Base-by-base conservation (phyloP, 1,140 invertebrate species). In the Drosophila bocki region DNA sequence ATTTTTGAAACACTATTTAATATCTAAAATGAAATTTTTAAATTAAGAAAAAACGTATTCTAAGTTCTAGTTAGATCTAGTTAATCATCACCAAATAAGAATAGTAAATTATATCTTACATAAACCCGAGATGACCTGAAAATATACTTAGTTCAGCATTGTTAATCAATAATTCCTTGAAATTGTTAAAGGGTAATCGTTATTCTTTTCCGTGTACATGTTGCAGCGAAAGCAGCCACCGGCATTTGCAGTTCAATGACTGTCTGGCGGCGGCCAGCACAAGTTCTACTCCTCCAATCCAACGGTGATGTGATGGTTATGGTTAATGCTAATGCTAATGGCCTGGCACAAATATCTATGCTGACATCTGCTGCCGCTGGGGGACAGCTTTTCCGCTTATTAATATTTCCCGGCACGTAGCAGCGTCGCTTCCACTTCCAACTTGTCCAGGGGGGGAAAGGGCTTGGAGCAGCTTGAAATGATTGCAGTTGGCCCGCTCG, bases 361-460 rank as follows among this genome's bases (percentile, higher is more conserved):
- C 41, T 56, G 62, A 69, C 75, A 77, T 82, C 67, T 65, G 58
- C 45, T 53, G 50, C 59, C 80, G 75, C 64, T 69, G 58, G 57
- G 50, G 50, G 64, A 74, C 78, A 78, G 84, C 72, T 83, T 84
- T 87, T 87, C 85, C 84, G 84, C 84, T 84, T 87, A 87, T 87
- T 88, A 87, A 88, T 78, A 78, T 87, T 87, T 84, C 84, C 85
- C 54, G 75, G 80, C 84, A 87, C 84, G 84, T 87, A 44, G 80
- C 53, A 53, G 51, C 32, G 32, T 53, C 19, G 51, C 19, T 54
- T 19, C 51, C 78, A 85, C 67, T 50, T 48, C 44, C 61, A 47
- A 26, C 48, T 32, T 51, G 26, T 13, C n/a, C n/a, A n/a, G 47
- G 6, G 32, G 48, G 56, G 61, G 57, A 26, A 26, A 35, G 39